phyloP scores from a whole-genome alignment of 1,140 invertebrate genomes.

The Bradysia coprophila region DNA sequence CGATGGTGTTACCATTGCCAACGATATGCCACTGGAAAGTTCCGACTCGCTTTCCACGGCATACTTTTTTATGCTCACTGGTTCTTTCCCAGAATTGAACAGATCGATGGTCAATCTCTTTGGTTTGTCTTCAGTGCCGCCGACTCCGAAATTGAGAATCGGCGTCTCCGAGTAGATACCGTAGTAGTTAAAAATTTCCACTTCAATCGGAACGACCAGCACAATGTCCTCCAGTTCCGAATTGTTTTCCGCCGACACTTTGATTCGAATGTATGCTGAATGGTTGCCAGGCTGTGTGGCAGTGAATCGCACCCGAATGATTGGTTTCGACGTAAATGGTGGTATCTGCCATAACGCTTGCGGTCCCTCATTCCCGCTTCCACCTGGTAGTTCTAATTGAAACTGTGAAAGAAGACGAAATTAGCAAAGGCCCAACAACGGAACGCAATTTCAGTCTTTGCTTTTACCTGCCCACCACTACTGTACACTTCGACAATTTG shows the following conservation, averaged over 20 bases:
- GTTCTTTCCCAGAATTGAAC: constrained; percentile 7
- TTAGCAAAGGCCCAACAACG: too few relatives aligned
- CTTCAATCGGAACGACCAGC: constrained; percentile 67
- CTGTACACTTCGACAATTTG: constrained; percentile 64
- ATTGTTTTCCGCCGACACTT: constrained; percentile 11
- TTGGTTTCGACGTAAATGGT: constrained; percentile 70
- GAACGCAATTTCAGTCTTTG: too few relatives aligned
- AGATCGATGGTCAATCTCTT: constrained; percentile 35
- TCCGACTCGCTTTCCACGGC: background rate
- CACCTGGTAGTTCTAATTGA: constrained; percentile 72
- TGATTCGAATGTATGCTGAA: constrained; percentile 25
- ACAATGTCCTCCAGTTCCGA: constrained; percentile 23
- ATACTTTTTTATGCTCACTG: background rate
- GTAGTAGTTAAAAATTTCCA: constrained; percentile 55
- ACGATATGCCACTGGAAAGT: background rate
- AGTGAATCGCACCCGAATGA: constrained; percentile 73
- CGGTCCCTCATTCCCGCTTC: constrained; percentile 42
- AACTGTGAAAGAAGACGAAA: too few relatives aligned
- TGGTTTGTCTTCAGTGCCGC: constrained; percentile 45
- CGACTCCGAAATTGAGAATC: constrained; percentile 59
- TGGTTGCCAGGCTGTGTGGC: constrained; percentile 30
- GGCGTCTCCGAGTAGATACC: constrained; percentile 62
- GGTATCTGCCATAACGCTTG: constrained; percentile 77
- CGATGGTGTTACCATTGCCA: background rate
- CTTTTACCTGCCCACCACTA: constrained; percentile 78